Percentiles rank a stretch among this genome's conserved stretches.
phyloP scores from a whole-genome alignment of 2,113 vertebrate genomes.

The Equus przewalskii region DNA sequence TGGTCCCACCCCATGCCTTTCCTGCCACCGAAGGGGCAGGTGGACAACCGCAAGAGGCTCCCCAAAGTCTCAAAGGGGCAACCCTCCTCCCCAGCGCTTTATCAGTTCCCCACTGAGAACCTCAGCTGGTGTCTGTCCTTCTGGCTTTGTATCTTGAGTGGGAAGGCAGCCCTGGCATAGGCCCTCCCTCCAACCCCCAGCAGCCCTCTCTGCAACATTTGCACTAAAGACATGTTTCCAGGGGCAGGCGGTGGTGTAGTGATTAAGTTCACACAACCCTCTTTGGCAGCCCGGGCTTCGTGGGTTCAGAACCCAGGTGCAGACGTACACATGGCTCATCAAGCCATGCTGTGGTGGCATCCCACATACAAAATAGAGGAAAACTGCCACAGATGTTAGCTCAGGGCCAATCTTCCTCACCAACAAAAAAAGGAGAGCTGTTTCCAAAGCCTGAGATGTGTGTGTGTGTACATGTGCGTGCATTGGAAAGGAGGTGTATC shows the following conservation, averaged over 20 bases:
- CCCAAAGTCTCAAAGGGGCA: background rate
- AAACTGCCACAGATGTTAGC: too few relatives aligned
- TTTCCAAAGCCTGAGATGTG: background rate
- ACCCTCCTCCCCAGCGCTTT: background rate
- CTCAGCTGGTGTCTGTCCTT: background rate
- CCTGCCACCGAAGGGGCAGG: background rate
- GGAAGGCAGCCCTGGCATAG: background rate
- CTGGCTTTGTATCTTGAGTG: background rate
- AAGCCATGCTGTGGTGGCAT: too few relatives aligned
- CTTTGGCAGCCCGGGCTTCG: too few relatives aligned
- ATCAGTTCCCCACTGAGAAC: background rate
- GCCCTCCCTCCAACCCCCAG: background rate
- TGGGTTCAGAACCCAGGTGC: too few relatives aligned
- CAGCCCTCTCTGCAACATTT: background rate
- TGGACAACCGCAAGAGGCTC: background rate
- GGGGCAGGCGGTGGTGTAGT: too few relatives aligned
- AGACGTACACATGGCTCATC: too few relatives aligned
- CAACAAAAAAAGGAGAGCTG: background rate
- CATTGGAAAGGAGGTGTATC: background rate
- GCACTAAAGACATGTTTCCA: background rate
- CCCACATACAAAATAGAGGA: too few relatives aligned
- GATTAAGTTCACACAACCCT: too few relatives aligned
- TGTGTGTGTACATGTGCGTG: background rate
- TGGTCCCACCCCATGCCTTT: background rate
- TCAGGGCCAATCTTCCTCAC: too few relatives aligned